A percentile compares a stretch with the other conserved stretches of the same genome.
Evolutionary conservation across 2,113 vertebrate species (phyloP).

Genomic region (Sclerurus mexicanus): DNA sequence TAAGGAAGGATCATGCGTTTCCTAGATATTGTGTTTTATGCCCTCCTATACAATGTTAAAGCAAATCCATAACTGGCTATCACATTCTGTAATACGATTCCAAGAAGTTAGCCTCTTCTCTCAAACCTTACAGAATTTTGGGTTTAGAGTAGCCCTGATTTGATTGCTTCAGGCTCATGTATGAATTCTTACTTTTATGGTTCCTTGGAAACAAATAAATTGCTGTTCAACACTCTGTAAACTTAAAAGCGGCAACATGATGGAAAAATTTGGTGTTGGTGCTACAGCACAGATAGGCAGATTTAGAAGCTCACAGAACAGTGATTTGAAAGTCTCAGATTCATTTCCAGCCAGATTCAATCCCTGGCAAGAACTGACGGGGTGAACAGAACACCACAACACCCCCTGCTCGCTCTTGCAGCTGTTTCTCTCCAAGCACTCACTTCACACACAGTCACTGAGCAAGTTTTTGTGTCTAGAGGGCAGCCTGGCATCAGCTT

Average conservation of each 20-base stretch:
- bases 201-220: not conserved
- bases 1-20: not conserved
- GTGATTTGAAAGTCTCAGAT: not conserved
- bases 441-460: not conserved
- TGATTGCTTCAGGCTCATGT: not conserved
- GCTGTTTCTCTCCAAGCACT: not conserved
- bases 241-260: not conserved
- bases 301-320: not conserved
- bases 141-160: not conserved
- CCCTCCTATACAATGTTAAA: not conserved
- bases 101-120: not conserved
- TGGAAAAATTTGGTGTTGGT: not conserved
- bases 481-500: conserved; percentile 45
- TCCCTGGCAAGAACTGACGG: not conserved
- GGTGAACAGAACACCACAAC: not conserved
- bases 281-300: not conserved
- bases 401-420: not conserved
- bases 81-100: not conserved
- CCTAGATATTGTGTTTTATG: not conserved
- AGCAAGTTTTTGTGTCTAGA: conserved; percentile 14
- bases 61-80: not conserved
- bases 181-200: not conserved
- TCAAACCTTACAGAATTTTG: not conserved
- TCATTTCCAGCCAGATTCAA: not conserved
- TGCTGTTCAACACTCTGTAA: not conserved